Conservation (phyloP, 2,797 vertebrate genomes). For the Bradypus variegatus region DNA sequence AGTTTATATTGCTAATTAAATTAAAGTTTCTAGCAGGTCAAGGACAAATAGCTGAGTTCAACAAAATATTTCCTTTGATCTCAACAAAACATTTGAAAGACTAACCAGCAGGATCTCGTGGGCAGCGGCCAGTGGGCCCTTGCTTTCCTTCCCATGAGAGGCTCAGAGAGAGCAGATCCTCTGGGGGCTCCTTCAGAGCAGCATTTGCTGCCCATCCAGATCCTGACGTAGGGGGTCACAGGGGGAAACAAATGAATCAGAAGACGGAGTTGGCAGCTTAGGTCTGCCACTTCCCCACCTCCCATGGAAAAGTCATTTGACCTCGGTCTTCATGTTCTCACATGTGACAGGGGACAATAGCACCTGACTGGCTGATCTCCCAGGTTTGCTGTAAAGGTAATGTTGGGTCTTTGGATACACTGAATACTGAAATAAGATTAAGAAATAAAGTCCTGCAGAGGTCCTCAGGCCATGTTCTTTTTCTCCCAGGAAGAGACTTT, state of each 20-base stretch:
- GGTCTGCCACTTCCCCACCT: background rate
- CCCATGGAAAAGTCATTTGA: background rate
- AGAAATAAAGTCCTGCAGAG: background rate
- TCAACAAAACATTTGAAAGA: conserved; percentile 45
- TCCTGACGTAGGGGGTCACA: background rate
- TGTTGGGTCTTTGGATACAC: background rate
- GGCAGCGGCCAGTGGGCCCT: background rate
- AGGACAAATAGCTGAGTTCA: conserved; percentile 39
- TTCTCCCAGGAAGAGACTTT: background rate
- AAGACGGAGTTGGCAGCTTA: background rate
- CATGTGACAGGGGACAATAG: background rate
- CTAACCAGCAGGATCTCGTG: background rate
- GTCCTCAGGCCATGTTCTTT: background rate
- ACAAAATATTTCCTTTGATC: conserved; percentile 59
- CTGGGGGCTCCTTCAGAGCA: background rate
- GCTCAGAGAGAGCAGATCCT: background rate
- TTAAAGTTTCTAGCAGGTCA: conserved; percentile 50
- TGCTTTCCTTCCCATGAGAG: background rate
- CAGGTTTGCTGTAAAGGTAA: background rate
- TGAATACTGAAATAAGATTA: background rate
- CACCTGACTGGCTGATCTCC: background rate
- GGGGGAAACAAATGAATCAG: background rate
- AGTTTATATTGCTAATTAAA: conserved; percentile 56
- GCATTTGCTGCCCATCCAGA: background rate
- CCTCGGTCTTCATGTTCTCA: background rate